Evolutionary conservation across 2,797 vertebrate species (phyloP).

Genomic region (Periophthalmus magnuspinnatus): DNA sequence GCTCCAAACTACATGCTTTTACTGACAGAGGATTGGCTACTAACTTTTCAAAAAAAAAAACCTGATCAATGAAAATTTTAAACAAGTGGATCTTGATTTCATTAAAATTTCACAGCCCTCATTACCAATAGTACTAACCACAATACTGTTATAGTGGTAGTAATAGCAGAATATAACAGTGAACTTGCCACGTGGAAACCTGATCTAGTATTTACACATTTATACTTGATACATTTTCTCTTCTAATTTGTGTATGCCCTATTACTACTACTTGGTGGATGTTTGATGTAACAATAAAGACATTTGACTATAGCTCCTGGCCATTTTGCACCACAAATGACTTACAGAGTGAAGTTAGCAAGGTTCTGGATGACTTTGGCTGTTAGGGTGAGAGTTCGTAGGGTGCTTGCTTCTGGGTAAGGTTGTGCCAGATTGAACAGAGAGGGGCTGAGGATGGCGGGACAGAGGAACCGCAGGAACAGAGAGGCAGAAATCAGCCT

Average conservation of each 20-base stretch:
- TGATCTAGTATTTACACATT: no score
- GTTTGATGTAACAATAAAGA: background rate
- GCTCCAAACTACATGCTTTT: no score
- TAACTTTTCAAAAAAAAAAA: background rate
- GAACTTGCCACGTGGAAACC: background rate
- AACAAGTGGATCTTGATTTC: no score
- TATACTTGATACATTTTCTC: no score
- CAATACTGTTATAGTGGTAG: background rate
- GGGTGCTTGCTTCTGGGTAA: slow-evolving; percentile 83
- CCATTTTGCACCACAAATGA: slow-evolving; percentile 5
- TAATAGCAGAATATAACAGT: background rate
- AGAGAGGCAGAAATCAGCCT: slow-evolving; percentile 94
- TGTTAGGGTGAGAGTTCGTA: slow-evolving; percentile 88
- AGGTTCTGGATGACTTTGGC: slow-evolving; percentile 97
- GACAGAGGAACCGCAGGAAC: slow-evolving; percentile 93
- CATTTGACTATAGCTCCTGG: background rate
- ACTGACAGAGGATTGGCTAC: no score
- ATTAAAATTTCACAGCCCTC: no score
- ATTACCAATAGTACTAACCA: background rate
- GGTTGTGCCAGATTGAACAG: slow-evolving; percentile 89
- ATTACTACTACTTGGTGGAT: background rate
- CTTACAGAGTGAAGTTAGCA: slow-evolving; percentile 90
- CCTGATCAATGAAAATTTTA: no score
- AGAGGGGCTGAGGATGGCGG: slow-evolving; percentile 91
- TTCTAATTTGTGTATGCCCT: no score